Evolutionary conservation across 2,797 vertebrate species (phyloP).

Genomic region (Leptodactylus fallax): DNA sequence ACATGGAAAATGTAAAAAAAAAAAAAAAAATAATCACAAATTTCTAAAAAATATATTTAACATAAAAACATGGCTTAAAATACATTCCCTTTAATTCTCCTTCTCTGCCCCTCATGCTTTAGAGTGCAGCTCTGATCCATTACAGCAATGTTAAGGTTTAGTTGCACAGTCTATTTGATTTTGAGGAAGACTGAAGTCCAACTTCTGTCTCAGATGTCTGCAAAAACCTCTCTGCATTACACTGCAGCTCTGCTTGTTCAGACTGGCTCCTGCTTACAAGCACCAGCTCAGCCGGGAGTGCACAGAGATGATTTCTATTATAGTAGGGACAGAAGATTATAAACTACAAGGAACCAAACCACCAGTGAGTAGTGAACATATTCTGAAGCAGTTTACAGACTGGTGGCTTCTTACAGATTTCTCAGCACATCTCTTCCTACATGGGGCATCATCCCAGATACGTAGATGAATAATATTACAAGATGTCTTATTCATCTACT

Average conservation of each 20-base stretch:
- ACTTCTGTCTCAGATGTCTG: no score
- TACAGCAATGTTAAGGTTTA: no score
- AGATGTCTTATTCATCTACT: conserved; percentile 25
- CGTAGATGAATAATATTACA: conserved; percentile 16
- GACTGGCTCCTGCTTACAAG: not conserved
- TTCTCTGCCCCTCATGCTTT: no score
- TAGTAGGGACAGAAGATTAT: not conserved
- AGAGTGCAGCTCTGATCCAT: no score
- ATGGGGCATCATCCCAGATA: not conserved
- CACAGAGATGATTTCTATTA: not conserved
- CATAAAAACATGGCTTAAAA: no score
- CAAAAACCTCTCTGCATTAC: not conserved
- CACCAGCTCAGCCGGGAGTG: not conserved
- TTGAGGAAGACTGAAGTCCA: no score
- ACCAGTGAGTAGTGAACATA: not conserved
- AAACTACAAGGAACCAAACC: not conserved
- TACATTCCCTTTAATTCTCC: no score
- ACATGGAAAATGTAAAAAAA: no score
- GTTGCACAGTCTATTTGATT: not conserved
- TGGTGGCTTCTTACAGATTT: not conserved
- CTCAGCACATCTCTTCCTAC: no score
- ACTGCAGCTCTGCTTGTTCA: not conserved
- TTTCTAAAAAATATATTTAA: no score
- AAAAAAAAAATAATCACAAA: no score
- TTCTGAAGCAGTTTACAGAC: not conserved